These are phyloP conservation scores for Trogon surrucura DNA, from an alignment of 2,113 vertebrate species.

Conservation along the genomic window DNA sequence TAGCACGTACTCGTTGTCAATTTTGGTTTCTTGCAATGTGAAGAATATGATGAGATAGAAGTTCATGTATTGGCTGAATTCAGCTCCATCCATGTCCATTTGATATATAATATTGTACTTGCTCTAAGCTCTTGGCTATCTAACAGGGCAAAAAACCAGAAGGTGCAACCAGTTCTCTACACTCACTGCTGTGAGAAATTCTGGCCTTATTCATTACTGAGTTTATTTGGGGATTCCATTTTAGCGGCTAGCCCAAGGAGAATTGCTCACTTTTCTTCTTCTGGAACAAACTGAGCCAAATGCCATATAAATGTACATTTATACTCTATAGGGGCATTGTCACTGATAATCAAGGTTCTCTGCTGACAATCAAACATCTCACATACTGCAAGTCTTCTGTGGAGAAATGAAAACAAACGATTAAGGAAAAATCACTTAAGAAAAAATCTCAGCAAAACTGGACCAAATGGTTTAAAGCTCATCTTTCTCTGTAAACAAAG, in stretches of 20 bases:
- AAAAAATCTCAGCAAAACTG: conserved; percentile 22
- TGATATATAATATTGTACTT: background rate
- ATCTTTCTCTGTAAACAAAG: conserved; percentile 67
- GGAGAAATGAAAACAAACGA: conserved; percentile 67
- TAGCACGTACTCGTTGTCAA: background rate
- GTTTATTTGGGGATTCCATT: background rate
- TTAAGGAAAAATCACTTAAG: conserved; percentile 33
- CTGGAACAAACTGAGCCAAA: conserved; percentile 37
- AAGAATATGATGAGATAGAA: background rate
- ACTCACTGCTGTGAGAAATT: background rate
- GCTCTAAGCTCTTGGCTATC: background rate
- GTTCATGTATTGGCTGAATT: background rate
- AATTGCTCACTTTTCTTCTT: background rate
- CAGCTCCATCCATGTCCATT: background rate
- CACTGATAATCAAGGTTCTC: conserved; percentile 25
- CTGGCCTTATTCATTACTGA: background rate
- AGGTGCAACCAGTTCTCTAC: background rate
- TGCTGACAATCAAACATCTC: conserved; percentile 19
- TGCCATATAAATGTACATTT: conserved; percentile 4
- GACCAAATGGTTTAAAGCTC: conserved; percentile 36
- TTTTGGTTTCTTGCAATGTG: background rate
- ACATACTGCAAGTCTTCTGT: conserved; percentile 13
- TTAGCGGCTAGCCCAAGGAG: background rate
- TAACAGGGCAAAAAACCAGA: background rate
- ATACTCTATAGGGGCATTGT: background rate